A percentile compares a stretch with the other conserved stretches of the same genome.
phyloP scores from a whole-genome alignment of 2,797 vertebrate genomes.

The Scarus forsteni region DNA sequence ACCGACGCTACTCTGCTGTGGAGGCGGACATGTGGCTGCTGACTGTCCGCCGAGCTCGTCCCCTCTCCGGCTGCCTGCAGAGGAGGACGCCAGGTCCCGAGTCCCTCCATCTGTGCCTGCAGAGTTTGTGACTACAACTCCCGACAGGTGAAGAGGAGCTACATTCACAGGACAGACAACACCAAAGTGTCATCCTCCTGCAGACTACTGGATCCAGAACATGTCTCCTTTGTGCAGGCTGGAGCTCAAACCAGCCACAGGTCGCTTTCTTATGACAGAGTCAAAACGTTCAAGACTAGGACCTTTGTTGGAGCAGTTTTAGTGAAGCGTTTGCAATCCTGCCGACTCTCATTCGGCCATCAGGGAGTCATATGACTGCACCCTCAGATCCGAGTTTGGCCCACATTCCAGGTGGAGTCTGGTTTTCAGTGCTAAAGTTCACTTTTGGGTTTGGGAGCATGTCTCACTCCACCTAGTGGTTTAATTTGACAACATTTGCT shows the following conservation, averaged over 20 bases:
- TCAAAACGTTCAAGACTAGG: not conserved
- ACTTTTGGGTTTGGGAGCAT: not conserved
- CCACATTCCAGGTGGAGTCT: constrained; percentile 72
- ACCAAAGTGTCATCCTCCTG: constrained; percentile 18
- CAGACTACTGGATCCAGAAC: not conserved
- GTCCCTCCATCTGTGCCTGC: constrained; percentile 42
- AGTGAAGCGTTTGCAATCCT: not conserved
- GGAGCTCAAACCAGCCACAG: not conserved
- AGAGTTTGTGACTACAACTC: not conserved
- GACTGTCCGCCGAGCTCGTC: not conserved
- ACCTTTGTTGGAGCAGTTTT: not conserved
- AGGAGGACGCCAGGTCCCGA: not conserved
- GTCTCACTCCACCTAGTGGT: constrained; percentile 64
- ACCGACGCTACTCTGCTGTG: constrained; percentile 61
- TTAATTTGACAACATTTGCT: not conserved
- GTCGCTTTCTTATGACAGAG: not conserved
- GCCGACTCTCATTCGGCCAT: constrained; percentile 7
- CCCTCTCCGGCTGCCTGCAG: constrained; percentile 18
- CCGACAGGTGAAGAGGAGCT: constrained; percentile 27
- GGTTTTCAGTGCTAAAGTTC: constrained; percentile 42
- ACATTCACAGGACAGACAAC: constrained; percentile 14
- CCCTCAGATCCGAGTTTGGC: constrained; percentile 53
- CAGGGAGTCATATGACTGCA: constrained; percentile 75
- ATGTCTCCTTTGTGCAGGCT: not conserved
- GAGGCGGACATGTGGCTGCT: not conserved